Evolutionary conservation across 2,888 invertebrate species (phyloP), one percentile per base, ranked within the genome.

Genomic region (Quadroppia sp.): DNA sequence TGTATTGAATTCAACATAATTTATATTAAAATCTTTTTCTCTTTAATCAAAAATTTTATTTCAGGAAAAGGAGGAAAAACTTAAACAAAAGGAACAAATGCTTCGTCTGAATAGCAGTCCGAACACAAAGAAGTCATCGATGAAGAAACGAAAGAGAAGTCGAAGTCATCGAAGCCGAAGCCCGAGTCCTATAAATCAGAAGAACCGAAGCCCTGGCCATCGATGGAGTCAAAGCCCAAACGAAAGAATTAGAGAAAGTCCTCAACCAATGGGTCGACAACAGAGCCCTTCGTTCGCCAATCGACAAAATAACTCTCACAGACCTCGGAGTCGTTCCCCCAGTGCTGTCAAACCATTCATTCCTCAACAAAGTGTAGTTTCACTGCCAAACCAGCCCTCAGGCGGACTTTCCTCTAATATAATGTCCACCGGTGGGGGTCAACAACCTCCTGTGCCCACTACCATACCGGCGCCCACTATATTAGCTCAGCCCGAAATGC

Each of bases 391-490:
- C 23, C 36, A 40, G n/a, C 23, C 67, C 17, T 59, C 59, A 25
- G 53, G 20, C 9, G 53, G 7, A 25, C 53, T 7, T 53, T 15
- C 61, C 32, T 61, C 61, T 61, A 32, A 32, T 6, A 3, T 61
- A 30, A n/a, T 36, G 11, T 40, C 67, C 1, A n/a, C 61, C 7
- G 17, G 3, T 23, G 20, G 36, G 9, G 17, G 28, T 32, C 17
- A 28, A 40, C 67, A 67, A n/a, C 36, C 67, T 23, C 20, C 69
- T 15, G 71, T 71, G 23, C 71, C 71, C 1, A 71, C 50, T 1
- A 50, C 71, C 2, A 71, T 56, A 25, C 73, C 73, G 28, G 73
- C 73, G 30, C 73, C 73, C 6, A 69, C 56, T 53, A 69, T 73
- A 13, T 69, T 73, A 28, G 67, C 73, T 11, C 73, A 73, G 64